Percentiles rank a stretch among this genome's conserved stretches.
phyloP scores from a whole-genome alignment of 2,888 invertebrate species.

The Craniophora ligustri region DNA sequence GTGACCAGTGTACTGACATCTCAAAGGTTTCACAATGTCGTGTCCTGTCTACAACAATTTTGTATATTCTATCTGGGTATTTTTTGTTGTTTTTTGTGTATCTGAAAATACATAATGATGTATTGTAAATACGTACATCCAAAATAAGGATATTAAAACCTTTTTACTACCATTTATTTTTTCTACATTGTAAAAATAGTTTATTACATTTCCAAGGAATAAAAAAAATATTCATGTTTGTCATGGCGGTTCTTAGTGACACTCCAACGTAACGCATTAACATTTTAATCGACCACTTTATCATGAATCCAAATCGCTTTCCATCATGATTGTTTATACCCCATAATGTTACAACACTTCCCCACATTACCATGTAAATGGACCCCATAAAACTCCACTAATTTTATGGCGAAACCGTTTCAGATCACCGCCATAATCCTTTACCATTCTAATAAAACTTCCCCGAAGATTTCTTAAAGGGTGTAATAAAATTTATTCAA shows the following conservation, averaged over 20 bases:
- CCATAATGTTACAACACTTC: constrained; percentile 6
- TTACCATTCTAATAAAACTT: constrained; percentile 41
- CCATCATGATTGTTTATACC: neutral
- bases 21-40: no score
- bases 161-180: no score
- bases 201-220: no score
- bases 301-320: neutral
- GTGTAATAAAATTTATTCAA: constrained; percentile 44
- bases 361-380: constrained; percentile 30
- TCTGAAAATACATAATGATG: no score
- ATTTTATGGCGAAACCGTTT: constrained; percentile 43
- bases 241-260: neutral
- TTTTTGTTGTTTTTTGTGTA: no score
- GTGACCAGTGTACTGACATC: no score
- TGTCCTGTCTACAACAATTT: no score
- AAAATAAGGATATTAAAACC: no score
- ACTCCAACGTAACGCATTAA: neutral
- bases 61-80: no score
- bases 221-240: neutral
- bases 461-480: constrained; percentile 25
- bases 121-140: no score
- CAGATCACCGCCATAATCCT: constrained; percentile 34
- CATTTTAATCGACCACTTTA: neutral
- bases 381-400: constrained; percentile 33
- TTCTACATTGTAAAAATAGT: no score